Base-by-base conservation (phyloP, 2,888 invertebrate genomes). In the Tinea trinotella region DNA sequence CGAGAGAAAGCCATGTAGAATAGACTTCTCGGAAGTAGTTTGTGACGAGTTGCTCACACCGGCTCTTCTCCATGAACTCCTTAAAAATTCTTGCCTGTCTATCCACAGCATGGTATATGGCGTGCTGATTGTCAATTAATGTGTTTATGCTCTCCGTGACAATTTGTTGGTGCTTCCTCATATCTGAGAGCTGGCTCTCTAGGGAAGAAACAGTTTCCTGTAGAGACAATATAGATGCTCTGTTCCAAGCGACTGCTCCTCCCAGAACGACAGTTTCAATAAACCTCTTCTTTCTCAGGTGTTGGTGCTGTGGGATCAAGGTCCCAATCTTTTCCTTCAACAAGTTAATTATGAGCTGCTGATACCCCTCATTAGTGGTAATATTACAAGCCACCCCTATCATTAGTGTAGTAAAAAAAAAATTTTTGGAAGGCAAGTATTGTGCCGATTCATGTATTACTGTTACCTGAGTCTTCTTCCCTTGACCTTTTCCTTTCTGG, bases 41-140 rank as follows among this genome's bases (percentile, higher is more conserved):
- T 12, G 46, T 46, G 4, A 46, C n/a, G 5, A 46, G 7, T 3
- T 46, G 17, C 5, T 12, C 18, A 17, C 46, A 46, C 5, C 17
- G 7, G 18, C 46, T 46, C 46, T n/a, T 4, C 17, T 46, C 46
- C 18, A 12, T 46, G n/a, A 46, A 46, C 17, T 46, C 46, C 6
- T 18, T 12, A 17, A 46, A n/a, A 6, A 46, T 46, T 46, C 46
- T 46, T 4, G 46, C 46, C 18, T 46, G 46, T n/a, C 46, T 46
- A n/a, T 46, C 46, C 18, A 46, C 46, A 5, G 46, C 46, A n/a
- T 46, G 46, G 17, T 46, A 18, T 17, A 46, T 46, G 6, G 46
- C 46, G n/a, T 46, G 46, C n/a, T 46, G 46, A 12, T 46, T 46
- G n/a, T 46, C 46, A 6, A 46, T 17, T n/a, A 46, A 6, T 5